Percentiles rank a stretch among this genome's conserved stretches.
phyloP scores from a whole-genome alignment of 2,888 invertebrate genomes.

The Tillus elongatus region DNA sequence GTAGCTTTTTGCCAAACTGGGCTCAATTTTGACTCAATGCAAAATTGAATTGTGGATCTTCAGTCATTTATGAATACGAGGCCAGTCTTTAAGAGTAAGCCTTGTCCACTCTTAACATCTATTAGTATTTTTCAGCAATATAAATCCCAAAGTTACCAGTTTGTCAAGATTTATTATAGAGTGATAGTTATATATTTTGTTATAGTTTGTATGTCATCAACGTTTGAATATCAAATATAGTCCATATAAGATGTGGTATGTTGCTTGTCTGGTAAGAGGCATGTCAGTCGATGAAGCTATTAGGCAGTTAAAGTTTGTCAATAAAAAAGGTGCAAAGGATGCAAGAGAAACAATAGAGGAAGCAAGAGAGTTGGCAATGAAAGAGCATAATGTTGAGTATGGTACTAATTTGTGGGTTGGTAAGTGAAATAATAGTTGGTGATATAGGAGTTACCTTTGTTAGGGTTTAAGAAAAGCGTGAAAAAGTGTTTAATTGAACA shows the following conservation, averaged over 20 bases:
- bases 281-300: slow-evolving; percentile 91
- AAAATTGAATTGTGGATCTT: no score
- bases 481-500: no score
- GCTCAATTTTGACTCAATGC: no score
- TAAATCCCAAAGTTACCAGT: not conserved
- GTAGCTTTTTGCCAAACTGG: no score
- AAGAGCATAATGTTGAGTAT: slow-evolving; percentile 87
- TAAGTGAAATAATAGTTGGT: slow-evolving; percentile 43
- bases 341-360: slow-evolving; percentile 74
- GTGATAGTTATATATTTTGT: slow-evolving; percentile 20
- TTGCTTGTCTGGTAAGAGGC: slow-evolving; percentile 79
- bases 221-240: slow-evolving; percentile 81
- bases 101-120: no score
- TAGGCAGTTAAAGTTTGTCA: slow-evolving; percentile 76
- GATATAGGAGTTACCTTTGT: no score
- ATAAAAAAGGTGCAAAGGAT: slow-evolving; percentile 66
- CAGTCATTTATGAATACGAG: no score
- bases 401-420: slow-evolving; percentile 92
- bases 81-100: no score
- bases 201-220: slow-evolving; percentile 82
- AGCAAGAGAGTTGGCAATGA: slow-evolving; percentile 80
- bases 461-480: no score
- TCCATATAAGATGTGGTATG: slow-evolving; percentile 88
- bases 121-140: slow-evolving; percentile 5
- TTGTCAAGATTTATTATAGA: slow-evolving; percentile 5